These are phyloP conservation scores for Deilephila elpenor DNA, from an alignment of 2,888 invertebrate genomes.

Conservation along the genomic window DNA sequence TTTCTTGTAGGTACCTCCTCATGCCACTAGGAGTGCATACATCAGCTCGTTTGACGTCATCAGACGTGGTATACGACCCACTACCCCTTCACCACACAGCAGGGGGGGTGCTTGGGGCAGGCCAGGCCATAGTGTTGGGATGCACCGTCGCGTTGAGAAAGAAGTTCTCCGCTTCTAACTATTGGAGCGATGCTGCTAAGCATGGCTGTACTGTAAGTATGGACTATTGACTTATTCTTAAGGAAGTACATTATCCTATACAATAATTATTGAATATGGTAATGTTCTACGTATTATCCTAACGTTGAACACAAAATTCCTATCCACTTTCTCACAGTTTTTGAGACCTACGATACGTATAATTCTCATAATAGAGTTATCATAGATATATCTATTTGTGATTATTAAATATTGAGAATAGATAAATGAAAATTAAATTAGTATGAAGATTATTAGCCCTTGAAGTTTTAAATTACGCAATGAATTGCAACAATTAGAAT, in stretches of 20 bases:
- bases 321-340: background rate
- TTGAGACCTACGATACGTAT: no score
- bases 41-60: conserved; percentile 84
- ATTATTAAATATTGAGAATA: no score
- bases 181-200: conserved; percentile 96
- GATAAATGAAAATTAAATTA: no score
- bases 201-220: conserved; percentile 93
- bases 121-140: conserved; percentile 90
- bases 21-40: conserved; percentile 87
- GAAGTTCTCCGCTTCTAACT: conserved; percentile 97
- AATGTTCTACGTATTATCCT: background rate
- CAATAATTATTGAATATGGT: no score
- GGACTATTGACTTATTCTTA: background rate
- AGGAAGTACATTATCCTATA: no score
- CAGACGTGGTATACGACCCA: conserved; percentile 94
- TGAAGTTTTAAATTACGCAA: no score
- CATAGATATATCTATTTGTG: no score
- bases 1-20: conserved; percentile 85
- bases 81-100: conserved; percentile 97
- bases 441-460: no score
- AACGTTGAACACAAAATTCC: background rate
- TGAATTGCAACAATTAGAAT: no score
- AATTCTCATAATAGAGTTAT: no score
- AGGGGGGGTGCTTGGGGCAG: conserved; percentile 93
- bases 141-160: conserved; percentile 91